Evolutionary conservation across 1,140 invertebrate genomes (phyloP).

Genomic region (Aradophagus sp.): DNA sequence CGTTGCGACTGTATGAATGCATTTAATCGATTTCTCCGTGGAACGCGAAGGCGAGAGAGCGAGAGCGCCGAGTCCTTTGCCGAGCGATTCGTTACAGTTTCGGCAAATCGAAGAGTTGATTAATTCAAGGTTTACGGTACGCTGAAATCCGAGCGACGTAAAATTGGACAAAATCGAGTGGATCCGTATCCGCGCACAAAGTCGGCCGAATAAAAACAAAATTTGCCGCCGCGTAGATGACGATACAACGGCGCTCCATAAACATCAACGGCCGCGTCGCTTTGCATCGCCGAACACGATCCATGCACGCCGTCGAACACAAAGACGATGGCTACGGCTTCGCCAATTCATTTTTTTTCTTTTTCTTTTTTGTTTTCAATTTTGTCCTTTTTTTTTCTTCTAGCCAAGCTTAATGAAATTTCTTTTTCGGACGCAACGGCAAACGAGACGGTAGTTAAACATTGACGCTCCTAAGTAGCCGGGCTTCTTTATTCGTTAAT

Average conservation of each 20-base stretch:
- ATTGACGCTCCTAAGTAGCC: too few relatives aligned
- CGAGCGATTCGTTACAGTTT: constrained; percentile 39
- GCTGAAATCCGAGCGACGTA: constrained; percentile 31
- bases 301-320: too few relatives aligned
- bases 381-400: too few relatives aligned
- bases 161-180: constrained; percentile 39
- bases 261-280: too few relatives aligned
- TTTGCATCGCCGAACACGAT: too few relatives aligned
- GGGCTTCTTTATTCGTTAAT: constrained; percentile 31
- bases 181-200: constrained; percentile 26
- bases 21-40: constrained; percentile 32
- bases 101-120: constrained; percentile 42
- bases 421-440: too few relatives aligned
- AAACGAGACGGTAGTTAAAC: too few relatives aligned
- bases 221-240: constrained; percentile 22
- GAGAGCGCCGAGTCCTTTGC: constrained; percentile 19
- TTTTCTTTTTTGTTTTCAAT: too few relatives aligned
- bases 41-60: constrained; percentile 12
- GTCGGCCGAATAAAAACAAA: constrained; percentile 36
- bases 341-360: too few relatives aligned
- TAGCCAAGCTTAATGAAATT: too few relatives aligned
- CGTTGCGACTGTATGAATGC: constrained; percentile 22
- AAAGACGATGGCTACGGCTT: too few relatives aligned
- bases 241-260: constrained; percentile 11
- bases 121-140: constrained; percentile 53